Conservation (phyloP, 2,888 invertebrate species). For the Campoplex nolae region DNA sequence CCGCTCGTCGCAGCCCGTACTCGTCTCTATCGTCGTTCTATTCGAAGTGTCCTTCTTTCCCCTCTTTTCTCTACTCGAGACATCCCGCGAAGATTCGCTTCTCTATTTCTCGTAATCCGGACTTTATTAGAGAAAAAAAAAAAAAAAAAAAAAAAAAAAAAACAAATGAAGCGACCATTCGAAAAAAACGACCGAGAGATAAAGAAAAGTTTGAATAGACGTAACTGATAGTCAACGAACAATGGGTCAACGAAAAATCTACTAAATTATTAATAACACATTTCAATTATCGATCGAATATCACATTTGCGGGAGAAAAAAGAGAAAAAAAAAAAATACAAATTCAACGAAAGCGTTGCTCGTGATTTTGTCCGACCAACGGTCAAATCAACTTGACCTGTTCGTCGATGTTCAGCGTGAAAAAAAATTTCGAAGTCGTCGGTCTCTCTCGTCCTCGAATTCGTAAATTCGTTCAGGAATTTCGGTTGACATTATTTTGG, state of each 20-base stretch:
- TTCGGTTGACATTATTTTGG: constrained; percentile 1
- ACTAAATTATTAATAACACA: background rate
- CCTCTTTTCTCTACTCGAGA: background rate
- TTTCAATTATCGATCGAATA: background rate
- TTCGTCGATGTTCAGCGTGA: background rate
- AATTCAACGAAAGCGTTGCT: background rate
- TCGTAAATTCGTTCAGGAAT: constrained; percentile 16
- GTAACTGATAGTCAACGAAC: background rate
- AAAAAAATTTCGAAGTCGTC: background rate
- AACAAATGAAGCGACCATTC: too few species aligned
- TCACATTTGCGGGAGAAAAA: background rate
- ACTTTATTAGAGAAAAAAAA: constrained; percentile 1
- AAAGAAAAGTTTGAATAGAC: background rate
- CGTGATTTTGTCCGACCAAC: background rate
- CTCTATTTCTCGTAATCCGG: background rate
- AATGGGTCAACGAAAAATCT: background rate
- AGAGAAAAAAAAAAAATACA: background rate
- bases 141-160: background rate
- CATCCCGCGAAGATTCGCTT: background rate
- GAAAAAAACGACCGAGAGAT: background rate
- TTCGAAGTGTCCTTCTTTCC: background rate
- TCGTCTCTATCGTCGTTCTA: background rate
- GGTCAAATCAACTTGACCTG: background rate
- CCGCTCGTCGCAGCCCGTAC: background rate
- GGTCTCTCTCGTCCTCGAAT: background rate